Percentiles rank a stretch among this genome's conserved stretches.
Evolutionary conservation across 2,113 vertebrate species (phyloP).

Genomic region (Melanerpes formicivorus): DNA sequence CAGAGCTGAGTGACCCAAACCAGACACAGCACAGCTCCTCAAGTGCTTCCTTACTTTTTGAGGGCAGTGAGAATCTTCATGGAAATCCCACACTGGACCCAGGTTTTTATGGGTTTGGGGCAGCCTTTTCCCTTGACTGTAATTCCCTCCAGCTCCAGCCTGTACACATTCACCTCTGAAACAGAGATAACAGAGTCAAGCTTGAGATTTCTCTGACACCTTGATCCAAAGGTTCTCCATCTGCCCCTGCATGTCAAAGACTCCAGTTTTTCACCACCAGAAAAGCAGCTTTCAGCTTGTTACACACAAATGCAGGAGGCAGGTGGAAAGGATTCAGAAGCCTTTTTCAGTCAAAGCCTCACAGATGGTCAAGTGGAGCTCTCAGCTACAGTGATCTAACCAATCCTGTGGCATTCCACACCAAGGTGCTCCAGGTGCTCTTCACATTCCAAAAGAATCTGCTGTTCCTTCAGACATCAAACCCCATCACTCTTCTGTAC

Average conservation of each 20-base stretch:
- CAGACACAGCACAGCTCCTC: not conserved
- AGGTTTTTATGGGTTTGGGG: slow-evolving; percentile 97
- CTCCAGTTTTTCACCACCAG: not conserved
- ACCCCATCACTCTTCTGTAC: not conserved
- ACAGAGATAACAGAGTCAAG: slow-evolving; percentile 40
- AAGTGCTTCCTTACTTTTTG: slow-evolving; percentile 86
- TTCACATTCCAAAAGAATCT: not conserved
- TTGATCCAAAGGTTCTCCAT: not conserved
- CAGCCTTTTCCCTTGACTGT: slow-evolving; percentile 96
- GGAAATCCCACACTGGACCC: slow-evolving; percentile 98
- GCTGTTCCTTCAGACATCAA: not conserved
- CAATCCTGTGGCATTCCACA: not conserved
- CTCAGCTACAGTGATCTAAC: not conserved
- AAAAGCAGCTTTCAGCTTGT: not conserved
- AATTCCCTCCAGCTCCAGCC: slow-evolving; percentile 94
- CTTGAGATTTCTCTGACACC: not conserved
- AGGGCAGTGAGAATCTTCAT: slow-evolving; percentile 96
- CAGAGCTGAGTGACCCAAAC: not conserved
- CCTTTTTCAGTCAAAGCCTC: not conserved
- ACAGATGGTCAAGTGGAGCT: not conserved
- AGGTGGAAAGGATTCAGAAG: not conserved
- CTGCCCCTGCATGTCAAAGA: not conserved
- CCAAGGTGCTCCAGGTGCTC: not conserved
- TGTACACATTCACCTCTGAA: slow-evolving; percentile 89
- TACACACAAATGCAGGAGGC: not conserved